Conservation (phyloP, 2,888 invertebrate genomes). For the Megamerina dolium region DNA sequence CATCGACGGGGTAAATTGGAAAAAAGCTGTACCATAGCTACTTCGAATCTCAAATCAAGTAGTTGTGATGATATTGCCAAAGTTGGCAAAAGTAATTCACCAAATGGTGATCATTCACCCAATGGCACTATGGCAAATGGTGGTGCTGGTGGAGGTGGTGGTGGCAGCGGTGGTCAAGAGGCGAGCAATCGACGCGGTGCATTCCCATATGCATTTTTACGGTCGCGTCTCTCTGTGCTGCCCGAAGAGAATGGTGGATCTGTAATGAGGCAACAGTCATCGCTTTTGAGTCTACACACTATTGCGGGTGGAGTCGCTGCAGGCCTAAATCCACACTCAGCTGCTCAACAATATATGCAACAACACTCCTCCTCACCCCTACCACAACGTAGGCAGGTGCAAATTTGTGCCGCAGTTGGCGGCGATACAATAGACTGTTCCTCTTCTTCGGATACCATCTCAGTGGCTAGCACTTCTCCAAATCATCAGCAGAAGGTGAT, state of each 20-base stretch:
- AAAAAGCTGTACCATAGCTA: conserved; percentile 44
- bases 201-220: conserved; percentile 71
- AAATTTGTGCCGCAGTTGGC: conserved; percentile 18
- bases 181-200: conserved; percentile 54
- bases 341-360: conserved; percentile 9
- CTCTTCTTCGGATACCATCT: conserved; percentile 29
- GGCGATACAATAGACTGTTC: conserved; percentile 12
- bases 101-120: conserved; percentile 21
- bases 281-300: conserved; percentile 26
- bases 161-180: conserved; percentile 2
- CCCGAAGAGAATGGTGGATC: conserved; percentile 64
- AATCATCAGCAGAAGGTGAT: conserved; percentile 33
- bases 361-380: conserved; percentile 31
- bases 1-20: conserved; percentile 35
- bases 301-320: conserved; percentile 8
- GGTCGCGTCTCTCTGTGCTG: conserved; percentile 69
- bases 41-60: conserved; percentile 55
- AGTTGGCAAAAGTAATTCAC: conserved; percentile 48
- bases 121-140: conserved; percentile 19
- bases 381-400: conserved; percentile 32
- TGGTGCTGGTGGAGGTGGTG: conserved; percentile 11
- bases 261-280: conserved; percentile 45
- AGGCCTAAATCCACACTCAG: background rate
- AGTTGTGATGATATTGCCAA: conserved; percentile 69
- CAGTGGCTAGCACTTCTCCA: conserved; percentile 33